phyloP scores from a whole-genome alignment of 2,797 vertebrate genomes.

The Takifugu rubripes region DNA sequence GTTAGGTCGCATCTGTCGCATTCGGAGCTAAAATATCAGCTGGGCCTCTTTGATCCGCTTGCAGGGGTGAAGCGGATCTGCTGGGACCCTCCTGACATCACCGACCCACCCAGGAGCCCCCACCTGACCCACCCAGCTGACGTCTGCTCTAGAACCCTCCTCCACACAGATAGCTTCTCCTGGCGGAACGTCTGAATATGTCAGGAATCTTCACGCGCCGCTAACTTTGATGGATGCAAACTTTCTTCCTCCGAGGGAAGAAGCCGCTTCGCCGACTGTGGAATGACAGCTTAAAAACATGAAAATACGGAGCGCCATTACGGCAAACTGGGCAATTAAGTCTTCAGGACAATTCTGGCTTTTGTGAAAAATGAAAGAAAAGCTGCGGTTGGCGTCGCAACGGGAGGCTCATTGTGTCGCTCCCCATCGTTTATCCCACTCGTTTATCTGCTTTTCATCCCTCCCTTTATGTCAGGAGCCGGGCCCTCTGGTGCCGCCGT shows the following conservation, averaged over 20 bases:
- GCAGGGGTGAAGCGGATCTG: too few relatives aligned
- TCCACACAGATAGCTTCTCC: too few relatives aligned
- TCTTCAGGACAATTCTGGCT: conserved; percentile 38
- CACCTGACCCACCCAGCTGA: too few relatives aligned
- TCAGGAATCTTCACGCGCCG: background rate
- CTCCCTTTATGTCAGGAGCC: conserved; percentile 67
- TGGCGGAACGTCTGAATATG: background rate
- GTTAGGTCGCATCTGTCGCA: too few relatives aligned
- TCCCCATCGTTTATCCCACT: conserved; percentile 36
- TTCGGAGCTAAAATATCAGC: too few relatives aligned
- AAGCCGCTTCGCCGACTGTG: conserved; percentile 2
- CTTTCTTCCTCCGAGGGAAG: background rate
- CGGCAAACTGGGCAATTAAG: conserved; percentile 51
- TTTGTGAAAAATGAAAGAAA: conserved; percentile 45
- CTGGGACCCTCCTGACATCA: too few relatives aligned
- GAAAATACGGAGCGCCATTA: conserved; percentile 39
- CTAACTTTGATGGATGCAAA: background rate
- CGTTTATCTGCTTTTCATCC: conserved; percentile 26
- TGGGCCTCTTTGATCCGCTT: too few relatives aligned
- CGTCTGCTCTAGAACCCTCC: too few relatives aligned
- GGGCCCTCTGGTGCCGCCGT: conserved; percentile 79
- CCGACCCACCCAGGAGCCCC: too few relatives aligned
- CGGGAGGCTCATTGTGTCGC: conserved; percentile 36
- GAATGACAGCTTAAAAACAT: conserved; percentile 29
- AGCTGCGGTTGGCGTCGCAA: conserved; percentile 36